phyloP scores from a whole-genome alignment of 2,113 vertebrate genomes.

The Microtus oregoni region DNA sequence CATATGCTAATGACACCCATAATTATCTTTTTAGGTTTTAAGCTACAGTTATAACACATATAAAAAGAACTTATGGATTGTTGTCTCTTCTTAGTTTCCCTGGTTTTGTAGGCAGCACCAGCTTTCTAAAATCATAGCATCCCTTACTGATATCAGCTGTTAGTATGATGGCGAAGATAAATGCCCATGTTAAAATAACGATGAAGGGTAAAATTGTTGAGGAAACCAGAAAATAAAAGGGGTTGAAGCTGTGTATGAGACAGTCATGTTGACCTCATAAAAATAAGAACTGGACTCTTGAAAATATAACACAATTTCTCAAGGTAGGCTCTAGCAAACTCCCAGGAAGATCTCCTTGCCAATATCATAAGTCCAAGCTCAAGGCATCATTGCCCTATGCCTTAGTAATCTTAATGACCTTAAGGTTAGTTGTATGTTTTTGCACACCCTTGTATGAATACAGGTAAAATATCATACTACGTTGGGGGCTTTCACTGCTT shows the following conservation, averaged over 20 bases:
- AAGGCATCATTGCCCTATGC: not conserved
- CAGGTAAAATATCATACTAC: not conserved
- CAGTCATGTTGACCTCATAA: not conserved
- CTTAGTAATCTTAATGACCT: not conserved
- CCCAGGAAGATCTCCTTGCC: not conserved
- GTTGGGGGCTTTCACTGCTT: not conserved
- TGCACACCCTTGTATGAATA: not conserved
- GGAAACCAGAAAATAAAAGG: no score
- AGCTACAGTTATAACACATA: constrained; percentile 22
- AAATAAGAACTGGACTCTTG: not conserved
- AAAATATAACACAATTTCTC: not conserved
- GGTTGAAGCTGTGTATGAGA: not conserved
- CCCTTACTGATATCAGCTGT: not conserved
- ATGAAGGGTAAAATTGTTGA: no score
- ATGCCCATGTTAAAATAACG: not conserved
- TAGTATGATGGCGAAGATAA: not conserved
- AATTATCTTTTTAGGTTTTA: not conserved
- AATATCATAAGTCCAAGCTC: not conserved
- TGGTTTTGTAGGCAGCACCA: not conserved
- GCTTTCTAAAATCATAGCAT: constrained; percentile 19
- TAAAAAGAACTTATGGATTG: not conserved
- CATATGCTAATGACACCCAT: constrained; percentile 27
- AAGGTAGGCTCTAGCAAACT: no score
- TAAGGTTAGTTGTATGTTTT: not conserved
- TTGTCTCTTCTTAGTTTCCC: not conserved